Percentiles rank a stretch among this genome's conserved stretches.
phyloP scores from a whole-genome alignment of 2,888 invertebrate genomes.

The Aquatica leii region DNA sequence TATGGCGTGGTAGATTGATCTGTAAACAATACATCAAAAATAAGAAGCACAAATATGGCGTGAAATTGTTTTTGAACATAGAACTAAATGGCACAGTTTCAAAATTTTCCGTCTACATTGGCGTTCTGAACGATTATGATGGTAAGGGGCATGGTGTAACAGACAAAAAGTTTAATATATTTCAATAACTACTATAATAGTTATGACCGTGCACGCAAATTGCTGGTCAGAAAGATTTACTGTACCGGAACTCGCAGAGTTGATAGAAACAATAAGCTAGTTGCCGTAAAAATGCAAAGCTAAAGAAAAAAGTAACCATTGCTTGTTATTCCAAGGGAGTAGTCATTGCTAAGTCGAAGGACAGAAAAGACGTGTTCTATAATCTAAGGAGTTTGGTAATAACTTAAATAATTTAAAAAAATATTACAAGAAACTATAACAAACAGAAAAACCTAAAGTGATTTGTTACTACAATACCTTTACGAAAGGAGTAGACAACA shows the following conservation, averaged over 20 bases:
- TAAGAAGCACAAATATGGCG: neutral
- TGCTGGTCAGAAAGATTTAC: neutral
- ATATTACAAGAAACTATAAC: slow-evolving; percentile 13
- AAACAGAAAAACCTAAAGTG: slow-evolving; percentile 29
- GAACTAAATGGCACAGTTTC: neutral
- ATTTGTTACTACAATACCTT: slow-evolving; percentile 36
- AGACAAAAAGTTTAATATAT: neutral
- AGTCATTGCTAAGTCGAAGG: slow-evolving; percentile 40
- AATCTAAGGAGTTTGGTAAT: slow-evolving; percentile 39
- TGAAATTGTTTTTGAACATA: neutral
- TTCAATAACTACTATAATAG: slow-evolving; percentile 11
- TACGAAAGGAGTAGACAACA: slow-evolving; percentile 35
- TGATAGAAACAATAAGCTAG: neutral
- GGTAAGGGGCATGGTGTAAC: neutral
- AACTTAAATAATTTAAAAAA: slow-evolving; percentile 29
- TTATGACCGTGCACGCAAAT: neutral
- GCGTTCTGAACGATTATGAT: neutral
- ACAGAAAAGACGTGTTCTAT: slow-evolving; percentile 36
- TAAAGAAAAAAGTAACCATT: neutral
- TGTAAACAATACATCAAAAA: neutral
- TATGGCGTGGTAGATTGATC: neutral
- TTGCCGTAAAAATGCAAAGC: too few relatives aligned
- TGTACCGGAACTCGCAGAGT: slow-evolving; percentile 3
- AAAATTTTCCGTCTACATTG: neutral
- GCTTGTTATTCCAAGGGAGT: slow-evolving; percentile 18